phyloP scores from a whole-genome alignment of 1,140 invertebrate species.

The Pogonus chalceus region DNA sequence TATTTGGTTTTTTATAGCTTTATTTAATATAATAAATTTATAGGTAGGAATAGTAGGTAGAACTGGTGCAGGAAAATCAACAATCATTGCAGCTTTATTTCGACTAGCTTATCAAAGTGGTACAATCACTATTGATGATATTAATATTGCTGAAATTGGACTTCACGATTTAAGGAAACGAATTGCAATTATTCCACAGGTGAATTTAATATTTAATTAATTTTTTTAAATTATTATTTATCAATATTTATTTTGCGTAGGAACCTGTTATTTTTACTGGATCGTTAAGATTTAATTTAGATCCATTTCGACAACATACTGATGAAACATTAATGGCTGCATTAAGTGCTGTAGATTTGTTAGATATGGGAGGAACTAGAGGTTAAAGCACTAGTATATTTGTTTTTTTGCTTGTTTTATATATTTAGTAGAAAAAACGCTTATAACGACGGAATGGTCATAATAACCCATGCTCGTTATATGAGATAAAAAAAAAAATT shows the following conservation, averaged over 20 bases:
- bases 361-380: neutral
- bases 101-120: conserved; percentile 58
- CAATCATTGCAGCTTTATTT: conserved; percentile 73
- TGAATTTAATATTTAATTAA: conserved; percentile 40
- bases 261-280: conserved; percentile 70
- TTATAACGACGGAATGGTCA: too few species aligned
- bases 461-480: too few species aligned
- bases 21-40: conserved; percentile 12
- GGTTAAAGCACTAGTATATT: too few species aligned
- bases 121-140: conserved; percentile 45
- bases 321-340: conserved; percentile 52
- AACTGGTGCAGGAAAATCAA: conserved; percentile 88
- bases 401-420: too few species aligned
- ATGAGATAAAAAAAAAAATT: too few species aligned
- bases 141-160: conserved; percentile 46
- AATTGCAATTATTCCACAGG: conserved; percentile 72
- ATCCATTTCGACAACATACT: conserved; percentile 61
- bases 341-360: neutral
- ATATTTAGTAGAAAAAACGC: too few species aligned
- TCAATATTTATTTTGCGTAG: conserved; percentile 29
- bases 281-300: conserved; percentile 66
- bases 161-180: conserved; percentile 52
- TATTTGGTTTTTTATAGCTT: conserved; percentile 22
- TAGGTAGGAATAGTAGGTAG: conserved; percentile 76
- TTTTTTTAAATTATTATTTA: neutral